Conservation (phyloP, 2,113 vertebrate genomes). For the Oriolus oriolus region DNA sequence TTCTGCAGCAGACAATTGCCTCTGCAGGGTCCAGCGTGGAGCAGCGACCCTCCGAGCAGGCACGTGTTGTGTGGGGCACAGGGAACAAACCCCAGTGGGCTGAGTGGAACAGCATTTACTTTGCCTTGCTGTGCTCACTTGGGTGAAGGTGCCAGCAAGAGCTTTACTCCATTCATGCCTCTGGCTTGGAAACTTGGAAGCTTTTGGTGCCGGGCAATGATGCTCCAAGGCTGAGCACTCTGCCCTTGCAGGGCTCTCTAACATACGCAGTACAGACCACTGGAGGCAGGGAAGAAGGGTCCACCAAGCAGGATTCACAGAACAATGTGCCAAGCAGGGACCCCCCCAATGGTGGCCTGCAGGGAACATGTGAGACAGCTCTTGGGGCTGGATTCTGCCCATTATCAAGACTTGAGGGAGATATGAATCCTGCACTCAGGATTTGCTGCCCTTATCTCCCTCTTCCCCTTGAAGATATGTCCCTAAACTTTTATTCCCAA, state of each 20-base stretch:
- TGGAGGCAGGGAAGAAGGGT: background rate
- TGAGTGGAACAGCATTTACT: background rate
- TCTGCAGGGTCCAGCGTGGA: background rate
- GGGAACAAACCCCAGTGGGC: background rate
- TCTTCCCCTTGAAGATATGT: background rate
- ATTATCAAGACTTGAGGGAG: background rate
- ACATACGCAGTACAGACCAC: background rate
- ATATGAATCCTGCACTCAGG: background rate
- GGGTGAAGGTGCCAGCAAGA: background rate
- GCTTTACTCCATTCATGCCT: background rate
- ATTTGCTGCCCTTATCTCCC: background rate
- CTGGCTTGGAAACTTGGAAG: background rate
- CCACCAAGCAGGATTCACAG: background rate
- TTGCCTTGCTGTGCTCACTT: background rate
- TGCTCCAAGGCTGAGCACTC: background rate
- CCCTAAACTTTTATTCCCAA: background rate
- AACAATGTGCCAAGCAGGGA: background rate
- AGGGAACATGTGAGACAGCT: background rate
- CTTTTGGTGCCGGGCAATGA: background rate
- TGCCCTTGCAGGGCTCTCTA: background rate
- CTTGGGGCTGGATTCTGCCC: background rate
- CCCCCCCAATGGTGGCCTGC: background rate
- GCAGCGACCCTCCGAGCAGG: rapidly evolving
- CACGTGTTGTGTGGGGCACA: background rate
- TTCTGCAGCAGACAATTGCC: background rate